Percentiles rank a stretch among this genome's conserved stretches.
phyloP scores from a whole-genome alignment of 2,113 vertebrate species.

The Zootoca vivipara region DNA sequence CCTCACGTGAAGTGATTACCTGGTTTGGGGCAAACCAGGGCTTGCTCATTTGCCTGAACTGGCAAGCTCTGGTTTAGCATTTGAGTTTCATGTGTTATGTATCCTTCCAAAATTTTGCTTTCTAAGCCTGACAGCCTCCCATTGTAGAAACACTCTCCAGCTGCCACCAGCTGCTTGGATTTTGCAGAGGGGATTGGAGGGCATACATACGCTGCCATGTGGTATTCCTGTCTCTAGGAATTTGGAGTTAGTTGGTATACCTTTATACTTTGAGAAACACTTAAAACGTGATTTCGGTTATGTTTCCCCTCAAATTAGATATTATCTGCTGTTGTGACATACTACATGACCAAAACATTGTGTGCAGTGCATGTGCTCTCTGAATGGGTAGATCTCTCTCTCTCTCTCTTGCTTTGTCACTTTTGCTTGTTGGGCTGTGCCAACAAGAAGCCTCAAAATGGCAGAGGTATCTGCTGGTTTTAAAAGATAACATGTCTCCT shows the following conservation, averaged over 20 bases:
- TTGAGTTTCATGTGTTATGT: background rate
- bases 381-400: constrained; percentile 43
- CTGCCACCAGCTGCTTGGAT: constrained; percentile 22
- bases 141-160: background rate
- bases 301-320: constrained; percentile 43
- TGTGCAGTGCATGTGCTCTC: constrained; percentile 52
- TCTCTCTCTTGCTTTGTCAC: constrained; percentile 32
- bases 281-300: constrained; percentile 55
- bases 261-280: constrained; percentile 27
- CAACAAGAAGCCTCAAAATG: constrained; percentile 55
- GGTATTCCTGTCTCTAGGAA: constrained; percentile 15
- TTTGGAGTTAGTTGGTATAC: constrained; percentile 23
- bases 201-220: background rate
- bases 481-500: background rate
- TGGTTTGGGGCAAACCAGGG: no score
- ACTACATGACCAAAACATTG: constrained; percentile 37
- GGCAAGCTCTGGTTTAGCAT: background rate
- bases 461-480: constrained; percentile 39
- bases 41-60: background rate
- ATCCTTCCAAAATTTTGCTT: background rate
- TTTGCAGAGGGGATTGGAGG: constrained; percentile 2
- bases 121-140: background rate
- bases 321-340: constrained; percentile 46
- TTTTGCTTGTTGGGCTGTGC: constrained; percentile 40
- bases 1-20: background rate